Conservation (phyloP, 2,797 vertebrate species). For the Manis javanica region DNA sequence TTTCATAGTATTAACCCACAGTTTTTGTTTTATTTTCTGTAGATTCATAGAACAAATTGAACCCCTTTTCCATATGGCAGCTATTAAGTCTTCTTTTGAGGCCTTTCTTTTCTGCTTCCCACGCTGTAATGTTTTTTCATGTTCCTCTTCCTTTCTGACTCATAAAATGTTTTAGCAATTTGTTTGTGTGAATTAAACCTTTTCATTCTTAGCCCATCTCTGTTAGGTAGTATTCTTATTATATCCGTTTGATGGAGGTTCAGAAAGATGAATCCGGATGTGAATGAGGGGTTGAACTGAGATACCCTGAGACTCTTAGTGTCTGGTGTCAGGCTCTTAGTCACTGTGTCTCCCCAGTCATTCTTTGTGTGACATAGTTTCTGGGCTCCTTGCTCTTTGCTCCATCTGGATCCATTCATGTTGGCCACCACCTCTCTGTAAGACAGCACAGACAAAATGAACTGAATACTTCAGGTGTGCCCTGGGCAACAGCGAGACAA, state of each 20-base stretch:
- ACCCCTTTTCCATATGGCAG: neutral
- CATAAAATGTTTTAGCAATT: neutral
- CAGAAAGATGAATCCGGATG: neutral
- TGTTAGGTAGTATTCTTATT: neutral
- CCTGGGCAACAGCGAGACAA: neutral
- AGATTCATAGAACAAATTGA: neutral
- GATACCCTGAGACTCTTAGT: neutral
- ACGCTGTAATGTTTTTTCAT: neutral
- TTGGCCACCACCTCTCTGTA: neutral
- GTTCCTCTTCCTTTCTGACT: neutral
- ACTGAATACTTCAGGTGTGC: neutral
- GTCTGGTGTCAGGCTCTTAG: neutral
- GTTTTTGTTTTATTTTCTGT: neutral
- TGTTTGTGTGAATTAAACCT: neutral
- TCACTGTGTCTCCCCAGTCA: accelerated
- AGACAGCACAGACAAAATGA: neutral
- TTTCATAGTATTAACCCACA: neutral
- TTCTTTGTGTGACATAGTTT: neutral
- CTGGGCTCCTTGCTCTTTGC: neutral
- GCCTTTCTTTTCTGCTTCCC: neutral
- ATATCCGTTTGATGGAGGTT: neutral
- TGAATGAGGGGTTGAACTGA: neutral
- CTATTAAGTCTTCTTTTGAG: neutral
- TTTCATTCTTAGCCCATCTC: neutral
- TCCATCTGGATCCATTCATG: neutral